Evolutionary conservation across 2,797 vertebrate species (phyloP).

Genomic region (Xenops minutus): DNA sequence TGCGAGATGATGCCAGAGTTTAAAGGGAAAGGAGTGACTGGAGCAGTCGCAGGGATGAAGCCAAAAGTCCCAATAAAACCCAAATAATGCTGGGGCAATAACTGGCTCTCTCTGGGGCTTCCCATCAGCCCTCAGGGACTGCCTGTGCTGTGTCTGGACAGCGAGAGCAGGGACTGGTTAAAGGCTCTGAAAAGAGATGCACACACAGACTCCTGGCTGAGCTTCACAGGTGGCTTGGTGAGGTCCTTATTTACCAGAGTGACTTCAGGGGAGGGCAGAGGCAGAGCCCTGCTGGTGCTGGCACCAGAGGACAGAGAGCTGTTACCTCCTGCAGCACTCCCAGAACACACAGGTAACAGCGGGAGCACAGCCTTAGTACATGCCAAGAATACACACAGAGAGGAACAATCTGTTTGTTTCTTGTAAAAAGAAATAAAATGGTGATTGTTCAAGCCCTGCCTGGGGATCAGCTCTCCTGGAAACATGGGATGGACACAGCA

Average conservation of each 20-base stretch:
- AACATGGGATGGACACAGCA: neutral
- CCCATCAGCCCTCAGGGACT: neutral
- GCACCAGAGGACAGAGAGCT: neutral
- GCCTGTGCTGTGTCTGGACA: rapidly evolving
- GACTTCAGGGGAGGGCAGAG: constrained; percentile 9
- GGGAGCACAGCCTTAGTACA: neutral
- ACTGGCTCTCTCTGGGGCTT: neutral
- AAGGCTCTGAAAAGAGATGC: neutral
- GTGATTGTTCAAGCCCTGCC: neutral
- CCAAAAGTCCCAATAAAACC: neutral
- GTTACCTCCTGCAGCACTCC: neutral
- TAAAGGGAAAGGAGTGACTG: neutral
- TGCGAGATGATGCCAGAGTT: neutral
- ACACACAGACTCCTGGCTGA: neutral
- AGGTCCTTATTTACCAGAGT: constrained; percentile 7
- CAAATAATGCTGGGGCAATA: neutral
- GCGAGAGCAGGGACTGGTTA: neutral
- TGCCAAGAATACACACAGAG: neutral
- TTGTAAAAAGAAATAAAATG: neutral
- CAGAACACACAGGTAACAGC: neutral
- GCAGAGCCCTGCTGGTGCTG: constrained; percentile 35
- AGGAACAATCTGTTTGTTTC: neutral
- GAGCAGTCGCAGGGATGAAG: neutral
- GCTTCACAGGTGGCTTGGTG: neutral
- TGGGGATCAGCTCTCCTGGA: neutral